These are phyloP conservation scores for Ciconia maguari DNA, from an alignment of 2,113 vertebrate genomes.

Conservation along the genomic window DNA sequence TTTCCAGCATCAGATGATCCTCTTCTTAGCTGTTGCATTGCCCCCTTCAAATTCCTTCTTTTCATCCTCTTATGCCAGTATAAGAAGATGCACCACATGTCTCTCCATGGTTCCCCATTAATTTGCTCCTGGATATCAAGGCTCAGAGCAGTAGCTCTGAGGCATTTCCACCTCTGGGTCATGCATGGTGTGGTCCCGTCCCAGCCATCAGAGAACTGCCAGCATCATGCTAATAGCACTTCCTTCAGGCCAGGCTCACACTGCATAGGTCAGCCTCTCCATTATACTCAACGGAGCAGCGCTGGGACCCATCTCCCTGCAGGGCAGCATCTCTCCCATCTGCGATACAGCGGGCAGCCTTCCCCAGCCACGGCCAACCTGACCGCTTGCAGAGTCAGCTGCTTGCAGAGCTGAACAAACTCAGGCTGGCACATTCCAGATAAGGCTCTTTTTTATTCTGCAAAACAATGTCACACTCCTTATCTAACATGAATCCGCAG, in stretches of 20 bases:
- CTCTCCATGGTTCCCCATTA: neutral
- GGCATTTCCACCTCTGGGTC: neutral
- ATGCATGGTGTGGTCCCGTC: accelerated
- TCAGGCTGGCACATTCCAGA: neutral
- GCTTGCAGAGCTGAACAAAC: neutral
- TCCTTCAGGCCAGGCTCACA: neutral
- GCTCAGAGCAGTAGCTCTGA: neutral
- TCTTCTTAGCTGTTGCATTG: neutral
- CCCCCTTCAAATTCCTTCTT: neutral
- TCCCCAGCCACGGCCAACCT: neutral
- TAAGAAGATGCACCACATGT: accelerated
- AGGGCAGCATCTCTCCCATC: neutral
- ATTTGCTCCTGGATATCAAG: neutral
- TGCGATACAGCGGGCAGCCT: neutral
- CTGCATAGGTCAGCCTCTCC: neutral
- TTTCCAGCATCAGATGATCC: neutral
- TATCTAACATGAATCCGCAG: neutral
- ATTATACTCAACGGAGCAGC: accelerated
- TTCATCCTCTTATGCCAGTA: neutral
- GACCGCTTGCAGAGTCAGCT: neutral
- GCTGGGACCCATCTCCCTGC: neutral
- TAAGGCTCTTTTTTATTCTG: neutral
- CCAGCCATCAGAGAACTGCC: neutral
- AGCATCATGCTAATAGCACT: neutral
- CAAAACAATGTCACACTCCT: slow-evolving; percentile 20